Conservation (phyloP, 2,888 invertebrate species). For the Dexiosoma caninum region DNA sequence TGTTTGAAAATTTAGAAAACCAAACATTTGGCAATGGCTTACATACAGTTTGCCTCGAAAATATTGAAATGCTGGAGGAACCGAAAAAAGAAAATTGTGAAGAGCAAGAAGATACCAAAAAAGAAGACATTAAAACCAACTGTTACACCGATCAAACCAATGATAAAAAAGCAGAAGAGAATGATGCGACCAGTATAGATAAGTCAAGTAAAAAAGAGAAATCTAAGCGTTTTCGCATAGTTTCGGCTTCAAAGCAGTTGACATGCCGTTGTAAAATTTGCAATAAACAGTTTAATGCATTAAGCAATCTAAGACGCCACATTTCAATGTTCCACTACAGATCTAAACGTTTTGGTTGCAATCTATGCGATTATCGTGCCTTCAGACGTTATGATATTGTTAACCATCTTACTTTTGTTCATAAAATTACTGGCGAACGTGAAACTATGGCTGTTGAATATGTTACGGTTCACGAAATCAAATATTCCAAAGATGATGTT, state of each 20-base stretch:
- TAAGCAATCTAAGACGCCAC: slow-evolving; percentile 77
- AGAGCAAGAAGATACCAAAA: slow-evolving; percentile 16
- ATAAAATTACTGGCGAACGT: slow-evolving; percentile 80
- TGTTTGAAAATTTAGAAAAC: slow-evolving; percentile 74
- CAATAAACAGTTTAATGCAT: slow-evolving; percentile 75
- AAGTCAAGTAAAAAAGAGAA: slow-evolving; percentile 48
- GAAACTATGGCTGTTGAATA: slow-evolving; percentile 77
- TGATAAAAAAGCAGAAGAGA: background rate
- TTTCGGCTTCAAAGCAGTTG: slow-evolving; percentile 67
- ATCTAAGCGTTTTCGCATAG: slow-evolving; percentile 49
- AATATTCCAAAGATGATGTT: slow-evolving; percentile 74
- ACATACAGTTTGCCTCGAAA: slow-evolving; percentile 74
- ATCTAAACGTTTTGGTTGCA: slow-evolving; percentile 84
- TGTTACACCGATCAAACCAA: background rate
- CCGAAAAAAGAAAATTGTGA: slow-evolving; percentile 61
- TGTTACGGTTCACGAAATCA: slow-evolving; percentile 73
- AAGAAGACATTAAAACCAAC: background rate
- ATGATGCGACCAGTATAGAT: background rate
- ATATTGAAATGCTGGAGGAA: slow-evolving; percentile 68
- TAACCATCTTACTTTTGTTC: slow-evolving; percentile 82
- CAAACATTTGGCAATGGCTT: slow-evolving; percentile 70
- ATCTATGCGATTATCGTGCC: slow-evolving; percentile 84
- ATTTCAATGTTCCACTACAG: slow-evolving; percentile 78
- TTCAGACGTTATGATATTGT: slow-evolving; percentile 83
- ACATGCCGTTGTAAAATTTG: slow-evolving; percentile 77